Conservation (phyloP, 2,888 invertebrate species). For the Hirtodrosophila confusa region DNA sequence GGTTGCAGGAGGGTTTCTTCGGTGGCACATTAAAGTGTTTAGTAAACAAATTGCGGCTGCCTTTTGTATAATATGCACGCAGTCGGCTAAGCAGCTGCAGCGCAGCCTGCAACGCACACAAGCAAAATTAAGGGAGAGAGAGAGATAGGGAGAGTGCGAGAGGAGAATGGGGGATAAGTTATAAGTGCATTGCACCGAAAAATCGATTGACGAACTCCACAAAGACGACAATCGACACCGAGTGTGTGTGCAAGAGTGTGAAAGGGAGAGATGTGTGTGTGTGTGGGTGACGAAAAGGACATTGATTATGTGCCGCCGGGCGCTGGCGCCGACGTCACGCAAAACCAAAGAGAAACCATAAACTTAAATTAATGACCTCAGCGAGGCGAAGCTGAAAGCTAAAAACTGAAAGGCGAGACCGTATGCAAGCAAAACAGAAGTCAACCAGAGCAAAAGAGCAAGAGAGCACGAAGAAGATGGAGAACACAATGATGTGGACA, state of each 20-base stretch:
- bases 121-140: not conserved
- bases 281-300: slow-evolving; percentile 58
- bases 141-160: not conserved
- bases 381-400: slow-evolving; percentile 36
- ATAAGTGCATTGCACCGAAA: slow-evolving; percentile 79
- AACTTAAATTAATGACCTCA: slow-evolving; percentile 82
- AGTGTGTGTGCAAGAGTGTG: not conserved
- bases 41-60: slow-evolving; percentile 78
- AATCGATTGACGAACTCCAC: slow-evolving; percentile 71
- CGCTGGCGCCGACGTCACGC: slow-evolving; percentile 72
- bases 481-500: slow-evolving; percentile 24
- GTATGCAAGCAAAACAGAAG: slow-evolving; percentile 42
- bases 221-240: slow-evolving; percentile 55
- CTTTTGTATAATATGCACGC: slow-evolving; percentile 70
- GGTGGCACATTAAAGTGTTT: slow-evolving; percentile 79
- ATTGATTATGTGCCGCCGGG: slow-evolving; percentile 63
- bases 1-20: slow-evolving; percentile 29
- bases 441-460: slow-evolving; percentile 48
- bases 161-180: slow-evolving; percentile 39
- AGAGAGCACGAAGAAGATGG: slow-evolving; percentile 15
- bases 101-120: slow-evolving; percentile 28
- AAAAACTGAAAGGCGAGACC: slow-evolving; percentile 39
- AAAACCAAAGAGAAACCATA: slow-evolving; percentile 80
- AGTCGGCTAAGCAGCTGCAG: slow-evolving; percentile 39
- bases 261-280: slow-evolving; percentile 8